phyloP scores from a whole-genome alignment of 2,113 vertebrate species.

The Sander lucioperca region DNA sequence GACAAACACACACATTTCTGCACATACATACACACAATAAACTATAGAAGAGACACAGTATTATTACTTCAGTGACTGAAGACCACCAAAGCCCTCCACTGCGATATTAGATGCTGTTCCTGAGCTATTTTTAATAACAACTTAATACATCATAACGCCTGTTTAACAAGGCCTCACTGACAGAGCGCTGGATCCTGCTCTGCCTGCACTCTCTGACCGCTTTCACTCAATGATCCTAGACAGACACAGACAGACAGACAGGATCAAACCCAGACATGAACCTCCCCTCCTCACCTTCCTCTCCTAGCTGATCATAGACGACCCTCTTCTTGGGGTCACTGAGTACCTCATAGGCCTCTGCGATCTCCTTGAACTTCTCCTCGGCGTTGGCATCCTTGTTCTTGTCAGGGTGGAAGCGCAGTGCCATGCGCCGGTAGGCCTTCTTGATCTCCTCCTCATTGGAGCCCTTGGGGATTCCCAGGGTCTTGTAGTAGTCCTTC shows the following conservation, averaged over 20 bases:
- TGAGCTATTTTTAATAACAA: constrained; percentile 50
- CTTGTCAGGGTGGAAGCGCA: constrained; percentile 98
- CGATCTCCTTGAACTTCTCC: constrained; percentile 98
- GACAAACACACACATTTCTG: constrained; percentile 32
- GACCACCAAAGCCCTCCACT: constrained; percentile 24
- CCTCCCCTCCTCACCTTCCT: constrained; percentile 90
- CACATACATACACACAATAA: constrained; percentile 30
- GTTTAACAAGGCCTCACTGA: constrained; percentile 17
- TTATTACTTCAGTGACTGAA: constrained; percentile 60
- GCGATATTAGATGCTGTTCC: constrained; percentile 49
- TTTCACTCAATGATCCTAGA: constrained; percentile 9
- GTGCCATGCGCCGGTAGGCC: constrained; percentile 97
- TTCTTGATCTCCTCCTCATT: constrained; percentile 99
- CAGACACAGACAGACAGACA: constrained; percentile 17
- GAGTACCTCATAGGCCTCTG: constrained; percentile 97
- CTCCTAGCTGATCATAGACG: constrained; percentile 96
- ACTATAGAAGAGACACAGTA: constrained; percentile 13
- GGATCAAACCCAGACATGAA: neutral
- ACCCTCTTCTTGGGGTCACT: constrained; percentile 97
- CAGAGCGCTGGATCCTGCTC: neutral
- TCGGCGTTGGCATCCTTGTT: constrained; percentile 95
- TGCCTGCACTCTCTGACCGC: constrained; percentile 26
- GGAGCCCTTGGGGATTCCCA: constrained; percentile 93
- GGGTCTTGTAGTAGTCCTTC: constrained; percentile 98
- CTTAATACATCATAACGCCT: constrained; percentile 51